Evolutionary conservation across 2,888 invertebrate species (phyloP).

Genomic region (Venusia cambrica): DNA sequence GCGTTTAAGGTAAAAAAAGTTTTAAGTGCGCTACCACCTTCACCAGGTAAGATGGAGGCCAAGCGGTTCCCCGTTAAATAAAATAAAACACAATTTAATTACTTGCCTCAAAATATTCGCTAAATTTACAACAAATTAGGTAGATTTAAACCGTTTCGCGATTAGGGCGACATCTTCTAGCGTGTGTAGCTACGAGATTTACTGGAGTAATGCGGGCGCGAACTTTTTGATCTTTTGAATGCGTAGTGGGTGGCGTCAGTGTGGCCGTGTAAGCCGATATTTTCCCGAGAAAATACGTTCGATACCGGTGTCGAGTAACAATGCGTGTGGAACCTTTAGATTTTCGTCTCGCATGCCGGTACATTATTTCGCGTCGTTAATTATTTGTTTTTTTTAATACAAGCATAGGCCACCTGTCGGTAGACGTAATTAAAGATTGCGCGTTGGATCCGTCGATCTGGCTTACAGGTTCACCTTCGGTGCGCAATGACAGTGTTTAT

Average conservation of each 20-base stretch:
- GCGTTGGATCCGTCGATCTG: slow-evolving; percentile 42
- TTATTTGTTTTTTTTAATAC: slow-evolving; percentile 69
- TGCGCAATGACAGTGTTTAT: slow-evolving; percentile 37
- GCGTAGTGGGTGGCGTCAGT: slow-evolving; percentile 70
- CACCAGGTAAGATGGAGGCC: too few species aligned
- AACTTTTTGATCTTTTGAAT: too few species aligned
- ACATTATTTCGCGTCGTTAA: slow-evolving; percentile 79
- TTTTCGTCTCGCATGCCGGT: slow-evolving; percentile 77
- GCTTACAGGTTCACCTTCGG: slow-evolving; percentile 62
- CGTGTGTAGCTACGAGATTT: too few species aligned
- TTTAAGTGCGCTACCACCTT: too few species aligned
- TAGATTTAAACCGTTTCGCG: too few species aligned
- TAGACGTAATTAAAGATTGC: slow-evolving; percentile 68
- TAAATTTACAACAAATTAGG: too few species aligned
- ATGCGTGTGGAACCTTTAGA: slow-evolving; percentile 70
- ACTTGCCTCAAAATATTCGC: too few species aligned
- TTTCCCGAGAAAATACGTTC: slow-evolving; percentile 75
- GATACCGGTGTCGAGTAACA: slow-evolving; percentile 74
- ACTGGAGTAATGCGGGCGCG: too few species aligned
- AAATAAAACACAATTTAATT: too few species aligned
- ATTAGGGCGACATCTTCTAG: too few species aligned
- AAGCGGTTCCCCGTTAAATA: too few species aligned
- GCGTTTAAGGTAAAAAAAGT: too few species aligned
- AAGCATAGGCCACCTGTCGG: slow-evolving; percentile 73
- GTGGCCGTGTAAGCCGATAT: slow-evolving; percentile 71